Evolutionary conservation across 2,888 invertebrate genomes (phyloP).

Genomic region (Taphrorychus bicolor): DNA sequence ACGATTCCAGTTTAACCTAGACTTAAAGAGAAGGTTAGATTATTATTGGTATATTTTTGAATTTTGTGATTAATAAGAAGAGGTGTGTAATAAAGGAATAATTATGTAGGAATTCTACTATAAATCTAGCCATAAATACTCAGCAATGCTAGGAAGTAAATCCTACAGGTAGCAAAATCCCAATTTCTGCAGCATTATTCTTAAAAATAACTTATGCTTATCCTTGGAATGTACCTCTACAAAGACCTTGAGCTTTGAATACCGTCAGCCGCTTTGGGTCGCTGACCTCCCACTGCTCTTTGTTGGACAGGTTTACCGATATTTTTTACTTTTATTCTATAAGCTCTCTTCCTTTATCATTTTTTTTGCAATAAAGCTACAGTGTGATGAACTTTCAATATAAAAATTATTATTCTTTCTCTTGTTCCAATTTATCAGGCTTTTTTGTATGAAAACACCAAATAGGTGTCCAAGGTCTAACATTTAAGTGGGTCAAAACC

Average conservation of each 20-base stretch:
- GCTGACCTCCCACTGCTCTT: slow-evolving; percentile 37
- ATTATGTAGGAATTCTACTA: background rate
- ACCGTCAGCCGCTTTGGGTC: slow-evolving; percentile 26
- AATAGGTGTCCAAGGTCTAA: no score
- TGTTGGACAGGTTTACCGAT: slow-evolving; percentile 28
- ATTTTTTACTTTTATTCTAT: slow-evolving; percentile 18
- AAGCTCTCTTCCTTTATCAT: background rate
- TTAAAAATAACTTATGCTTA: slow-evolving; percentile 17
- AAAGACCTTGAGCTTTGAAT: slow-evolving; percentile 36
- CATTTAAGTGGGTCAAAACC: no score
- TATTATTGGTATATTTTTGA: background rate
- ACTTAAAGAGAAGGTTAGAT: background rate
- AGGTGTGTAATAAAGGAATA: background rate
- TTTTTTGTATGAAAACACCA: no score
- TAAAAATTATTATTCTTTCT: no score
- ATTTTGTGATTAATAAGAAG: background rate
- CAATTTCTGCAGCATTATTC: slow-evolving; percentile 2
- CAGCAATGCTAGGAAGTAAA: background rate
- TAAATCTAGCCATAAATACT: background rate
- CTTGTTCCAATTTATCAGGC: no score
- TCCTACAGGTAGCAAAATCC: slow-evolving; percentile 10
- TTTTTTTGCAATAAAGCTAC: no score
- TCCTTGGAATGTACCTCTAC: slow-evolving; percentile 37
- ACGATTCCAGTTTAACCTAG: background rate
- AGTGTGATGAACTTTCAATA: no score